These are phyloP conservation scores for Lophotis ruficrista DNA, from an alignment of 2,113 vertebrate species.

Conservation along the genomic window DNA sequence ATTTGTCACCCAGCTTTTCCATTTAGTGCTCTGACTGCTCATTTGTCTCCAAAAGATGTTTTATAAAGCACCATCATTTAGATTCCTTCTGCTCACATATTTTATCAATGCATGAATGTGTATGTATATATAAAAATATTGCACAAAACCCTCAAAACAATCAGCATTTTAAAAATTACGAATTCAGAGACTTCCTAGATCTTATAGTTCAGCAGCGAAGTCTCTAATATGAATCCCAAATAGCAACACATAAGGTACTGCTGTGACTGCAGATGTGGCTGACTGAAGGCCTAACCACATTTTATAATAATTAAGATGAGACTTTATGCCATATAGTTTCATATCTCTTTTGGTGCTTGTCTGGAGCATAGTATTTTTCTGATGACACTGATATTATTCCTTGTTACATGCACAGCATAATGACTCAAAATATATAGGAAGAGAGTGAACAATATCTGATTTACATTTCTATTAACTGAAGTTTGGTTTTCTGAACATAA, in stretches of 20 bases:
- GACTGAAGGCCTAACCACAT: neutral
- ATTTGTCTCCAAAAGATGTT: neutral
- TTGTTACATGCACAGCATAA: neutral
- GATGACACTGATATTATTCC: neutral
- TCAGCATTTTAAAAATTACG: neutral
- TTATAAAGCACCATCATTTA: neutral
- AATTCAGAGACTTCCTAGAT: neutral
- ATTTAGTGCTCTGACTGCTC: neutral
- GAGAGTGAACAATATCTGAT: neutral
- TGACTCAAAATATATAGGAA: neutral
- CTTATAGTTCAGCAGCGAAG: neutral
- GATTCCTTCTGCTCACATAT: neutral
- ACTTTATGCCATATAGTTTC: neutral
- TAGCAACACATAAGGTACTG: neutral
- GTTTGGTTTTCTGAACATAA: neutral
- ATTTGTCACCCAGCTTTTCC: neutral
- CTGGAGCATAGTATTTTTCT: neutral
- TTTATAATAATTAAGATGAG: slow-evolving; percentile 23
- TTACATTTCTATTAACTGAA: neutral
- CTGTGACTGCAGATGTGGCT: neutral
- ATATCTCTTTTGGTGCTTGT: neutral
- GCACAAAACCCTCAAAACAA: neutral
- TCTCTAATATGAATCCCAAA: neutral
- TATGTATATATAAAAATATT: neutral
- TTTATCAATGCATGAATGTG: neutral